Evolutionary conservation across 2,888 invertebrate genomes (phyloP), one percentile per base, ranked within the genome.

Genomic region (Troides oblongomaculatus): DNA sequence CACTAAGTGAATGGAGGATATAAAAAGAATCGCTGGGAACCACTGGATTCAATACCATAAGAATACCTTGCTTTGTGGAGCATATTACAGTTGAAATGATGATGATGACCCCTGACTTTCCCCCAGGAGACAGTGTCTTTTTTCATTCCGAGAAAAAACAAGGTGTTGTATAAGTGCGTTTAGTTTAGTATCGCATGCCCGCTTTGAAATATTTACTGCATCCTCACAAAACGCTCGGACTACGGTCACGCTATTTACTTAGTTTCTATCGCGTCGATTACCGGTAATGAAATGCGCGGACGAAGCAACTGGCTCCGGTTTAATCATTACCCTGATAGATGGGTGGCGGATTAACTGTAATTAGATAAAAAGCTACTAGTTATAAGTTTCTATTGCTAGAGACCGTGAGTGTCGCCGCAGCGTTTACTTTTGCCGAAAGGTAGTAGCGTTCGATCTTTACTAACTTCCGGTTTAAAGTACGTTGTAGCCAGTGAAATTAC

Each of bases 161-260:
- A 14, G 50, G 21, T 21, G 10, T 57, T 57, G 57, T 57, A 12
- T 57, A 58, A 25, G 10, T 58, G 21, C n/a, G 23, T 58, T 58
- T 23, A 58, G 23, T 17, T 63, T 50, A 63, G 30, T 25, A 58
- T 67, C n/a, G 67, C 67, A 67, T 67, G 67, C 58, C 62, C 25
- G 57, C 18, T 57, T 69, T 50, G 66, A 69, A 66, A 71, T 64
- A 63, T 61, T 64, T 61, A 64, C 63, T 63, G 64, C 63, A 46
- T 25, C 36, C 18, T 43, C 39, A 43, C 53, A 10, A 64, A 71
- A 69, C 56, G 66, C 60, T 60, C 66, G 66, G 64, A 36, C 43
- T 71, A 62, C 56, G 36, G 69, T 71, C 71, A 66, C 63, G 68
- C 69, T 71, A 71, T 71, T 71, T 71, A 66, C 66, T 71, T 66